Base-by-base conservation (phyloP, 2,113 vertebrate genomes). In the Octodon degus region DNA sequence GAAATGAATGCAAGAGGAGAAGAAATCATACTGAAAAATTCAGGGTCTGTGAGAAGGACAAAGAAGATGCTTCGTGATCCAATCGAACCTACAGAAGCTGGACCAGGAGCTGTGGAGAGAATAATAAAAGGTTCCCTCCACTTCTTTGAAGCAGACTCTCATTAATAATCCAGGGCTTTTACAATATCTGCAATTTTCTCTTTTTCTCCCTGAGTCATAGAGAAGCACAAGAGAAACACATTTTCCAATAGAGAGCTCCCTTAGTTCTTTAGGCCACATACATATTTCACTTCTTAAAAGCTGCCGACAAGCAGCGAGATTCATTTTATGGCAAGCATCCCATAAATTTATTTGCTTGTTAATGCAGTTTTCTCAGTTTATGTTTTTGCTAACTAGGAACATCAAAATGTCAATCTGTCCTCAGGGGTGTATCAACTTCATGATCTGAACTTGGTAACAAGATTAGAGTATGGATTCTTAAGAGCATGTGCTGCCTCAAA, bases 361-460 rank as follows among this genome's bases (percentile, higher is more conserved):
- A 98, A 98, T 97, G 97, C 97, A 98, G 95, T 97, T 97, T 97
- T 77, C 91, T 93, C 85, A 96, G 97, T 97, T 97, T 92, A 93
- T 97, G 98, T 95, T 98, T 97, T 97, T 96, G 92, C 95, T 98
- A 98, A 98, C 58, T 96, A 98, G 97, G 97, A 98, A 91, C 97
- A 98, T 97, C 91, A 97, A 98, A 98, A 98, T 98, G 98, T 98
- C 98, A 98, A 58, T 98, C 97, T 98, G 97, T 98, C 98, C 98
- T 98, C 97, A 96, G 98, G 98, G 98, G 94, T 98, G 40, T 94
- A 97, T 98, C 98, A 98, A 94, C 97, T 97, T 98, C 96, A 92
- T 4, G 7, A 98, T 68, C 84, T 96, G 77, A 93, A 87, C 87
- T 86, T 91, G 17, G 86, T 94, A 97, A 98, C 0, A 0, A 98